Conservation (phyloP, 2,797 vertebrate species). For the Leptoclinus maculatus region DNA sequence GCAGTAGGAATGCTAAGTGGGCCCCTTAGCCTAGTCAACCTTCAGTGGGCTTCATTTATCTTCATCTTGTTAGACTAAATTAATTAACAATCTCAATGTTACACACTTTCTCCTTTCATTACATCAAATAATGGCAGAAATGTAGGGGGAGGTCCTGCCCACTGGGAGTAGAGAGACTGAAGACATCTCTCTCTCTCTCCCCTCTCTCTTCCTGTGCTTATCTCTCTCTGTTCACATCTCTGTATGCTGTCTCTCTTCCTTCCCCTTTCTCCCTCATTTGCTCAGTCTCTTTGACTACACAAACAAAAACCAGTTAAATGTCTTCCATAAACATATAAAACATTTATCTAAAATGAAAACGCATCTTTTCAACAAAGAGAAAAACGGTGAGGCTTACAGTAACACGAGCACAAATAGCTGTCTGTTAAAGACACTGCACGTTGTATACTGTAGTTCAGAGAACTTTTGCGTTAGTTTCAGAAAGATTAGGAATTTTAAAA, state of each 20-base stretch:
- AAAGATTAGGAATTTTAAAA: constrained; percentile 42
- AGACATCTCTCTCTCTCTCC: constrained; percentile 69
- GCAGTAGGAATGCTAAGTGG: constrained; percentile 90
- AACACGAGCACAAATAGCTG: constrained; percentile 19
- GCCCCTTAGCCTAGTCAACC: constrained; percentile 91
- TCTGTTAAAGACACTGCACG: constrained; percentile 24
- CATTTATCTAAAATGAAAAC: constrained; percentile 68
- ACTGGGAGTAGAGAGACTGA: constrained; percentile 81
- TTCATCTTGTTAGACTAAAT: constrained; percentile 99
- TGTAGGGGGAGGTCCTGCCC: constrained; percentile 86
- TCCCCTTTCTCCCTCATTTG: constrained; percentile 57
- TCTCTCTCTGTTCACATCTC: constrained; percentile 36
- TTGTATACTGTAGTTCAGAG: constrained; percentile 23
- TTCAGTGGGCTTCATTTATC: constrained; percentile 97
- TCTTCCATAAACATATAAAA: constrained; percentile 65
- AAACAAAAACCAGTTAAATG: constrained; percentile 67
- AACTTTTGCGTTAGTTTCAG: constrained; percentile 36
- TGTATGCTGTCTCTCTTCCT: constrained; percentile 54
- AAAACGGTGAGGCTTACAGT: constrained; percentile 22
- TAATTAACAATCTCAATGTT: constrained; percentile 99
- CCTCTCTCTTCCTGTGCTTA: constrained; percentile 16
- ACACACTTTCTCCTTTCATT: constrained; percentile 99
- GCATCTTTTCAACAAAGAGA: constrained; percentile 44
- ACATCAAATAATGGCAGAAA: constrained; percentile 96
- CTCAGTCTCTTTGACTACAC: constrained; percentile 61